These are phyloP conservation scores for Thalassophryne amazonica DNA, from an alignment of 2,797 vertebrate species.

Conservation along the genomic window DNA sequence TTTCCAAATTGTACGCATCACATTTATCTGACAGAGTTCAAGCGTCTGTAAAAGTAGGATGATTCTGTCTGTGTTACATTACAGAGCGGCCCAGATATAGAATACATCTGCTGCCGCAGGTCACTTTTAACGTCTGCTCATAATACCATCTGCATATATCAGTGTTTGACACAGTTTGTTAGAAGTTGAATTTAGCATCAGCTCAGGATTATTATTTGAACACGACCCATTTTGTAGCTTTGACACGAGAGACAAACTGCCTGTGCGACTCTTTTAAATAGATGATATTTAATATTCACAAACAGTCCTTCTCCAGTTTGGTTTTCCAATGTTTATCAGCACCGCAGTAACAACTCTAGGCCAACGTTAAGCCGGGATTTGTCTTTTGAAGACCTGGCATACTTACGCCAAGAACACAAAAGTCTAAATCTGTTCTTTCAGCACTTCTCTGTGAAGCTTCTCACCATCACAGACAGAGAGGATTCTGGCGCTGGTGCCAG, in stretches of 20 bases:
- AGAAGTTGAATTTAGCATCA: conserved; percentile 36
- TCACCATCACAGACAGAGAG: conserved; percentile 35
- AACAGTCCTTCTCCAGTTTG: neutral
- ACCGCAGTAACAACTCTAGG: conserved; percentile 17
- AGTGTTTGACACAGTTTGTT: conserved; percentile 37
- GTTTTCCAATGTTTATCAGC: conserved; percentile 20
- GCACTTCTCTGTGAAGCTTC: conserved; percentile 20
- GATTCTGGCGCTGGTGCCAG: conserved; percentile 46
- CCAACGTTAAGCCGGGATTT: conserved; percentile 32
- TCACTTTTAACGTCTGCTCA: conserved; percentile 33
- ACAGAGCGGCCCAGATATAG: conserved; percentile 29
- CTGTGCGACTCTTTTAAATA: conserved; percentile 9
- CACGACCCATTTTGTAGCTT: conserved; percentile 4
- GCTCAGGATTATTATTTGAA: conserved; percentile 36
- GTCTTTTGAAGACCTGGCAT: conserved; percentile 32
- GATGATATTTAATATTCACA: conserved; percentile 6
- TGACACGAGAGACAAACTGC: neutral
- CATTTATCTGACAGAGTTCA: neutral
- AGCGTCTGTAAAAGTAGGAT: conserved; percentile 3
- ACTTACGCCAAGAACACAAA: conserved; percentile 42
- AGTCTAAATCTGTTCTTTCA: conserved; percentile 51
- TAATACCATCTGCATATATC: conserved; percentile 24
- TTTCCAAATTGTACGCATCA: no score
- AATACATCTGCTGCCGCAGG: conserved; percentile 19
- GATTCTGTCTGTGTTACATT: conserved; percentile 8